phyloP scores from a whole-genome alignment of 2,113 vertebrate species.

The Hucho hucho region DNA sequence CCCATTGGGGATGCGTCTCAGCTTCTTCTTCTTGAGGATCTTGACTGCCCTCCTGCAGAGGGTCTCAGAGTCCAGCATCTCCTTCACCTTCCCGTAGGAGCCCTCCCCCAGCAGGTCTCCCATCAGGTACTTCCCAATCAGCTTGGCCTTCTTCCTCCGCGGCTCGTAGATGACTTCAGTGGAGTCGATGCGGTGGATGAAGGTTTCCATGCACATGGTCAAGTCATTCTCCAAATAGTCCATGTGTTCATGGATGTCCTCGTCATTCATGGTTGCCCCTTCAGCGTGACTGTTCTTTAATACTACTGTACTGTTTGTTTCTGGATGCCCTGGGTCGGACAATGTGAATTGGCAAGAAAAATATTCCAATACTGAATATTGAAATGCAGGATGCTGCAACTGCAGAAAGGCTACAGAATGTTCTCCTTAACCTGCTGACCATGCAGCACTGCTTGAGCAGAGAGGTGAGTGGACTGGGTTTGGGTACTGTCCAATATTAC shows the following conservation, averaged over 20 bases:
- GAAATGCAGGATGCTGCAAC: background rate
- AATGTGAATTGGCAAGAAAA: background rate
- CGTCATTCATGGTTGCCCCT: conserved; percentile 74
- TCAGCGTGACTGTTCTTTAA: too few relatives aligned
- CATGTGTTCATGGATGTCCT: conserved; percentile 73
- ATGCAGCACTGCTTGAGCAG: background rate
- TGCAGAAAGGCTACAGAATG: background rate
- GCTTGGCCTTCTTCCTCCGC: conserved; percentile 84
- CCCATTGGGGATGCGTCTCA: conserved; percentile 85
- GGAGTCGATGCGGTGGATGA: conserved; percentile 90
- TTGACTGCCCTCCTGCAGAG: conserved; percentile 86
- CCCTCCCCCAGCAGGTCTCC: conserved; percentile 87
- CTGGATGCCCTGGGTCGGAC: background rate
- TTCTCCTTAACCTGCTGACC: background rate
- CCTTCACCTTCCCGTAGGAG: conserved; percentile 89
- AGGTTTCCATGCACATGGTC: conserved; percentile 81
- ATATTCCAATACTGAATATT: background rate
- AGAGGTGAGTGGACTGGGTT: background rate
- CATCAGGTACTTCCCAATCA: conserved; percentile 89
- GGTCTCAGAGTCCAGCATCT: conserved; percentile 90
- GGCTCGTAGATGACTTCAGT: conserved; percentile 91
- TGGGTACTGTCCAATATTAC: background rate
- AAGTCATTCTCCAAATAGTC: conserved; percentile 83
- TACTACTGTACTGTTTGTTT: background rate
- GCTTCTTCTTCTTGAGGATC: conserved; percentile 90